Percentiles rank a stretch among this genome's conserved stretches.
Evolutionary conservation across 2,113 vertebrate species (phyloP).

Genomic region (Chionodraco myersi): DNA sequence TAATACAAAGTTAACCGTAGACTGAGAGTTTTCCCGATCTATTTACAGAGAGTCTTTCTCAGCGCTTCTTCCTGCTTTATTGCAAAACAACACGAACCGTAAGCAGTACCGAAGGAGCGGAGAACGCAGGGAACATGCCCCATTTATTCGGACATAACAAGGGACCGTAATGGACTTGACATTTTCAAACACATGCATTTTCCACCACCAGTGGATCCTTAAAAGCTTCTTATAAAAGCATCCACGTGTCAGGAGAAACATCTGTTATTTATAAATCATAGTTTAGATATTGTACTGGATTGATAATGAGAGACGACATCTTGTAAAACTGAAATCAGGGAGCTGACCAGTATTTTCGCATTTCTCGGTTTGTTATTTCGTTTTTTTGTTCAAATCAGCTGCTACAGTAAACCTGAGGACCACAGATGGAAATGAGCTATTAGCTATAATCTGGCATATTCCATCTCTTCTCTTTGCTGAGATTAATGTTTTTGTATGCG

Average conservation of each 20-base stretch:
- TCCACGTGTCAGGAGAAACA: too few species aligned
- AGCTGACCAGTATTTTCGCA: not conserved
- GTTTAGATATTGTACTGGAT: not conserved
- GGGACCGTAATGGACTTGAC: constrained; percentile 29
- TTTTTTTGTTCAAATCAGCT: not conserved
- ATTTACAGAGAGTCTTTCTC: constrained; percentile 11
- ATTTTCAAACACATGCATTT: constrained; percentile 19
- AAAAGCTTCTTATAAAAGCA: constrained; percentile 9
- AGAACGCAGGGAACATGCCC: constrained; percentile 7
- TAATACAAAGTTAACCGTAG: not conserved
- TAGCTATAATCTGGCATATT: too few species aligned
- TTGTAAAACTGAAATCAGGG: not conserved
- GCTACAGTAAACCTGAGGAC: too few species aligned
- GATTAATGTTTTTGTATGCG: too few species aligned
- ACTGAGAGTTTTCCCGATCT: constrained; percentile 6
- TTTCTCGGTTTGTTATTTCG: too few species aligned
- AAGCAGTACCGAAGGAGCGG: constrained; percentile 4
- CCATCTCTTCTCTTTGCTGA: too few species aligned
- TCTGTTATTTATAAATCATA: not conserved
- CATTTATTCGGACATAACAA: constrained; percentile 29
- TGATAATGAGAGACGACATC: too few species aligned
- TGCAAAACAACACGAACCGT: not conserved
- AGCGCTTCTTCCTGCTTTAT: not conserved
- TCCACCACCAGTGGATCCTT: not conserved
- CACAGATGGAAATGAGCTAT: too few species aligned